These are phyloP conservation scores for Pemphredon lugubris DNA, from an alignment of 2,888 invertebrate genomes.

Conservation along the genomic window DNA sequence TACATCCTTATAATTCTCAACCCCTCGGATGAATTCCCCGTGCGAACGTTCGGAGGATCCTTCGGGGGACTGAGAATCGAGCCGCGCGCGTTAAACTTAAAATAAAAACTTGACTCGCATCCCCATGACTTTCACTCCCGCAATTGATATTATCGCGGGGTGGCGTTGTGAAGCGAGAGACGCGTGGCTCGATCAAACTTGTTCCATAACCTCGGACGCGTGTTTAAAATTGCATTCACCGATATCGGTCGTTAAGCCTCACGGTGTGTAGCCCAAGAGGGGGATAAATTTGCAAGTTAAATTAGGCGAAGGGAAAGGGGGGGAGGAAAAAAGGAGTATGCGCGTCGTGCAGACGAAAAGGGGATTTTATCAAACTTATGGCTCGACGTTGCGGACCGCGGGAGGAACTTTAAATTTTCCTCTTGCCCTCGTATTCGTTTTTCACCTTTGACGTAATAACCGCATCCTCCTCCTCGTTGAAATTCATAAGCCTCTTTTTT, in stretches of 20 bases:
- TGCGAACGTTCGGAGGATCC: no score
- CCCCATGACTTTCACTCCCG: no score
- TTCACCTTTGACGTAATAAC: background rate
- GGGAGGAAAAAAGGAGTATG: conserved; percentile 27
- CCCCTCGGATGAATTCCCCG: no score
- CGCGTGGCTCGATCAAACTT: no score
- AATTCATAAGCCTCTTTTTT: conserved; percentile 15
- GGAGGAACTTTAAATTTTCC: conserved; percentile 20
- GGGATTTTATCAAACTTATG: conserved; percentile 46
- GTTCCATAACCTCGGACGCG: conserved; percentile 40
- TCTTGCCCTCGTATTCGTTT: background rate
- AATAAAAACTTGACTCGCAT: no score
- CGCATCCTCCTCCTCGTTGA: conserved; percentile 13
- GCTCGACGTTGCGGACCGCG: background rate
- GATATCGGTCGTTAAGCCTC: conserved; percentile 65
- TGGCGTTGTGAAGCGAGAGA: no score
- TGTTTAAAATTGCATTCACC: conserved; percentile 57
- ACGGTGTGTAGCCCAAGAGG: conserved; percentile 43
- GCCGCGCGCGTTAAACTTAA: no score
- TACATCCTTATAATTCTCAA: no score
- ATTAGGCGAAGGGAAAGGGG: conserved; percentile 50
- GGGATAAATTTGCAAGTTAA: conserved; percentile 71
- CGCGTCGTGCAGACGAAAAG: conserved; percentile 14
- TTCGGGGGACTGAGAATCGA: no score
- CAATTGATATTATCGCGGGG: no score